Percentiles rank a stretch among this genome's conserved stretches.
Conservation (phyloP, 2,113 vertebrate genomes). For the Fukomys damarensis region DNA sequence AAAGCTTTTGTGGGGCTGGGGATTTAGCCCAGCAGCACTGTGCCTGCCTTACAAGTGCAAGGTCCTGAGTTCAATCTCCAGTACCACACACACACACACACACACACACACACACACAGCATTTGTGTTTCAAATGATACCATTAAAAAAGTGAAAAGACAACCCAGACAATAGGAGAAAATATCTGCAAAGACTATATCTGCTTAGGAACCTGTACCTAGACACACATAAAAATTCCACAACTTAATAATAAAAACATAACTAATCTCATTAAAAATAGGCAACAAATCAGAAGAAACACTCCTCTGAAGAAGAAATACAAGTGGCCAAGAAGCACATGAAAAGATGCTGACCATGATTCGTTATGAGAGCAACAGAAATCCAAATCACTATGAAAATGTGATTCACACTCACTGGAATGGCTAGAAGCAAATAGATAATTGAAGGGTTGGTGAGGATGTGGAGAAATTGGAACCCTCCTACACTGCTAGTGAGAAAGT, state of each 20-base stretch:
- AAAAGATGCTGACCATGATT: not conserved
- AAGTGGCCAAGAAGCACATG: not conserved
- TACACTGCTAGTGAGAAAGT: not conserved
- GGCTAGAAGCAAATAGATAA: not conserved
- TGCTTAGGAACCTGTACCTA: not conserved
- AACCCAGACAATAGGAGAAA: not conserved
- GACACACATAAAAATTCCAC: not conserved
- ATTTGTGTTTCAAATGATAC: not conserved
- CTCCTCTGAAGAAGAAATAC: not conserved
- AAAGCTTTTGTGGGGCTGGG: too few relatives aligned
- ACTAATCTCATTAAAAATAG: not conserved
- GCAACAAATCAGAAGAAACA: not conserved
- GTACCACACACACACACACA: too few relatives aligned
- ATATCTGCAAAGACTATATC: not conserved
- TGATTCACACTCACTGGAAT: not conserved
- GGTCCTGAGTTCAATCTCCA: too few relatives aligned
- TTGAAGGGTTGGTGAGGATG: not conserved
- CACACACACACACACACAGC: too few relatives aligned
- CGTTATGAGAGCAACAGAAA: not conserved
- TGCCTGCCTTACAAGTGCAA: too few relatives aligned
- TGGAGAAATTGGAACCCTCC: not conserved
- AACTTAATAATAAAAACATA: not conserved
- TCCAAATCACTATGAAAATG: not conserved
- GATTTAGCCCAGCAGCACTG: too few relatives aligned
- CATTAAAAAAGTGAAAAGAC: not conserved